A percentile compares a stretch with the other conserved stretches of the same genome.
These are phyloP conservation scores for Molorchus minor DNA, from an alignment of 2,888 invertebrate species.

Conservation along the genomic window DNA sequence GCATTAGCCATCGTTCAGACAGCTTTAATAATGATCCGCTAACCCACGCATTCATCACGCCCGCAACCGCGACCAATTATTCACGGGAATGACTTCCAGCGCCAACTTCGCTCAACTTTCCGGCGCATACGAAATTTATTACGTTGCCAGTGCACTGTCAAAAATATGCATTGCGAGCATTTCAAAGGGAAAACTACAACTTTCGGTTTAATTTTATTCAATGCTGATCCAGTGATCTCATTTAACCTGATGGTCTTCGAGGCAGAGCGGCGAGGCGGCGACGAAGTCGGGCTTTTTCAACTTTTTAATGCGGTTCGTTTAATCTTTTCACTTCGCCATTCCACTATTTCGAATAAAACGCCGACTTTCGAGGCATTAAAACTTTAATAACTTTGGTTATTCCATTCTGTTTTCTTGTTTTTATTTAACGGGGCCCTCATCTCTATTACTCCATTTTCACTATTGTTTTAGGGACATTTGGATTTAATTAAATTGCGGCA, in stretches of 20 bases:
- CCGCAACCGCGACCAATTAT: constrained; percentile 52
- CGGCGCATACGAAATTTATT: constrained; percentile 45
- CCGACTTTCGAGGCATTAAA: constrained; percentile 34
- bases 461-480: constrained; percentile 26
- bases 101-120: constrained; percentile 46
- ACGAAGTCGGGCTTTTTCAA: constrained; percentile 28
- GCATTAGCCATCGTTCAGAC: constrained; percentile 32
- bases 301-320: constrained; percentile 40
- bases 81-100: constrained; percentile 50
- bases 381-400: constrained; percentile 34
- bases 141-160: constrained; percentile 37
- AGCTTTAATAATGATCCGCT: constrained; percentile 53
- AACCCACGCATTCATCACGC: constrained; percentile 52
- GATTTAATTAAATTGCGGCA: constrained; percentile 14
- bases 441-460: constrained; percentile 19
- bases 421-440: constrained; percentile 30
- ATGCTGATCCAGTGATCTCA: constrained; percentile 32
- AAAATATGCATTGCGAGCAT: constrained; percentile 28
- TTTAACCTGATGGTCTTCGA: constrained; percentile 32
- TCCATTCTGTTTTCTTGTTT: constrained; percentile 25
- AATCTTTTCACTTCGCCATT: constrained; percentile 35
- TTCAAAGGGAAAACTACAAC: constrained; percentile 26
- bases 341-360: constrained; percentile 36
- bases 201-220: constrained; percentile 31
- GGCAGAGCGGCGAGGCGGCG: no score